Base-by-base conservation (phyloP, 2,888 invertebrate species). In the Drosophila macrothrix region DNA sequence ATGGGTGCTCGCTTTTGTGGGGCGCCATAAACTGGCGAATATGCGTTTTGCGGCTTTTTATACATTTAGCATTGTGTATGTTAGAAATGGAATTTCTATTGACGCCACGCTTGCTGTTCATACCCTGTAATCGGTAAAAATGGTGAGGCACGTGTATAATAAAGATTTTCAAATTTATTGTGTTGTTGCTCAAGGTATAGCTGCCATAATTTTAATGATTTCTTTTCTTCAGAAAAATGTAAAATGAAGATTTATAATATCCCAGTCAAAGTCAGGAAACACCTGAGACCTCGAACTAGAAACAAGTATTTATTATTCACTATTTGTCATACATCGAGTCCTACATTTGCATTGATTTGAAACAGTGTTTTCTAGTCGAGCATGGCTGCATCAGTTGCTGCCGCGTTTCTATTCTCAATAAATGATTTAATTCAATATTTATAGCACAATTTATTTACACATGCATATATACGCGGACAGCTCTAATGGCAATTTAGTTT, bases 401-500 rank as follows among this genome's bases (percentile, higher is more conserved):
- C 2, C 22, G 52, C 37, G 25, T 12, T 52, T 43, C n/a, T 55
- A 14, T 70, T 65, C 72, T 66, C 50, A 60, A 64, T 37, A 53
- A 58, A 50, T 62, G 58, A 79, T 67, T 84, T 75, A 75, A 88
- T 84, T 90, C 65, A 80, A 80, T 79, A 84, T 89, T 82, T 87
- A 82, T 69, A 49, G 77, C 60, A 52, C 69, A 68, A 73, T 89
- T 79, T 46, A 68, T 33, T 60, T 39, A 28, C 25, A 19, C 25
- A 50, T 14, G 6, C 16, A 33, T 12, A 61, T 37, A 43, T 35
- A 41, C 58, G 46, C 54, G 37, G 52, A 73, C 25, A 55, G 62
- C 61, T 58, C 29, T 68, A 68, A 80, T 56, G 59, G 58, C 70
- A 63, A 46, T 46, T 61, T 68, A 67, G 70, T 78, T 83, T 63